Base-by-base conservation (phyloP, 2,113 vertebrate genomes). In the Reinhardtius hippoglossoides region DNA sequence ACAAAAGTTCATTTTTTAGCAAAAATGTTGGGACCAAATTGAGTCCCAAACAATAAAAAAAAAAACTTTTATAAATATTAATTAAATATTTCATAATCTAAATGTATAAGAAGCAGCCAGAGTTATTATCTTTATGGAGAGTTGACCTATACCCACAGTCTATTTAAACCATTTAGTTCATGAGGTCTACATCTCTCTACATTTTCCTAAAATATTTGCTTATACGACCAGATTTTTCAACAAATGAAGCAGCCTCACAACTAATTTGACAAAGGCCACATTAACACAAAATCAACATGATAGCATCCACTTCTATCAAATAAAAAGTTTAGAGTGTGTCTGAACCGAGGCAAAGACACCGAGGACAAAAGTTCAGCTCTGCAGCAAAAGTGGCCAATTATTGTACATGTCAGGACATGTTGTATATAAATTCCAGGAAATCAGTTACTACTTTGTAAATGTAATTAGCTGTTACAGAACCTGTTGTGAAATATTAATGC, bases 351-450 rank as follows among this genome's bases (percentile, higher is more conserved):
- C 40, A 42, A 42, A 42, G 84, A 83, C 78, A 88, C 83, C 76
- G 59, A 89, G 90, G 85, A 91, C 91, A 90, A 86, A 87, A 87
- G 89, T 93, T 91, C 89, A 92, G 71, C 75, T 35, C 70, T 75
- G 89, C 82, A 79, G 89, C 31, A 79, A 77, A 80, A 77, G 81
- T 31, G 73, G 85, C 82, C 87, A 91, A 90, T 92, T 89, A 81
- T 70, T 63, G 65, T 58, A 86, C 91, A 91, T 80, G 92, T 89
- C 92, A 14, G 75, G 87, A 82, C 91, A 89, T 87, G 92, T 81
- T 77, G 15, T 20, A 12, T 63, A 88, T 88, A 76, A 81, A 66
- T 84, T 78, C 83, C 78, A 78, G 74, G 52, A 85, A 82, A 89
- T 81, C 79, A 54, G 71, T 48, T 42, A 65, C 14, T 69, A 31